Percentiles rank a stretch among this genome's conserved stretches.
phyloP scores from a whole-genome alignment of 2,797 vertebrate genomes.

The Sebastes variabilis region DNA sequence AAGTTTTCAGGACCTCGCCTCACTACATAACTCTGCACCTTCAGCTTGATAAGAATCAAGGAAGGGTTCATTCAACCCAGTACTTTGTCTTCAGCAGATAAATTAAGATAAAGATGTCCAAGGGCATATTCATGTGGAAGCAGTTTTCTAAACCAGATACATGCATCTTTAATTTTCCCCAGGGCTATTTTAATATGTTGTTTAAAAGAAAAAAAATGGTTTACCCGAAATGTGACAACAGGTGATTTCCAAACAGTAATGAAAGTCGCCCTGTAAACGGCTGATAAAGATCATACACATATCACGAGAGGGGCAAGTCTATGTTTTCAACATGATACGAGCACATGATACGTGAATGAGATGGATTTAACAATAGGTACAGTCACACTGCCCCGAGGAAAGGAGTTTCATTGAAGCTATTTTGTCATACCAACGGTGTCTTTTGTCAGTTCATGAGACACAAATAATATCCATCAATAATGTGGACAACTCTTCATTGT shows the following conservation, averaged over 20 bases:
- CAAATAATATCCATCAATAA: background rate
- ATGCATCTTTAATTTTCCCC: background rate
- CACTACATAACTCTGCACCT: slow-evolving; percentile 8
- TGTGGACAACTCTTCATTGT: background rate
- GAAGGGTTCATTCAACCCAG: slow-evolving; percentile 44
- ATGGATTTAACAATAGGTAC: slow-evolving; percentile 24
- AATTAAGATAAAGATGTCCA: slow-evolving; percentile 33
- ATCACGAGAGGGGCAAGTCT: background rate
- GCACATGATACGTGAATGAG: slow-evolving; percentile 18
- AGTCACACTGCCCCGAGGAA: slow-evolving; percentile 15
- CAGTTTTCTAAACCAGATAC: background rate
- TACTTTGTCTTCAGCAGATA: slow-evolving; percentile 54
- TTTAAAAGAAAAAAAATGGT: background rate
- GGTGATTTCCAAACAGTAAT: slow-evolving; percentile 8
- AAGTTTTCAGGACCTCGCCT: background rate
- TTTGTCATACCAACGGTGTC: background rate
- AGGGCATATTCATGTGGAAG: background rate
- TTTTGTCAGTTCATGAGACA: background rate
- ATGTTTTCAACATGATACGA: slow-evolving; percentile 1
- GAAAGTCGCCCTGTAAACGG: background rate
- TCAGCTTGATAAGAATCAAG: slow-evolving; percentile 56
- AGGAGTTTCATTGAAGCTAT: slow-evolving; percentile 1
- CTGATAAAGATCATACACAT: background rate
- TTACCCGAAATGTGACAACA: background rate
- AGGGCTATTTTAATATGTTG: background rate